Evolutionary conservation across 30 jellyfish, hydroid and myxozoan species (phyloP).

Genomic region (Aurelia coerulea): DNA sequence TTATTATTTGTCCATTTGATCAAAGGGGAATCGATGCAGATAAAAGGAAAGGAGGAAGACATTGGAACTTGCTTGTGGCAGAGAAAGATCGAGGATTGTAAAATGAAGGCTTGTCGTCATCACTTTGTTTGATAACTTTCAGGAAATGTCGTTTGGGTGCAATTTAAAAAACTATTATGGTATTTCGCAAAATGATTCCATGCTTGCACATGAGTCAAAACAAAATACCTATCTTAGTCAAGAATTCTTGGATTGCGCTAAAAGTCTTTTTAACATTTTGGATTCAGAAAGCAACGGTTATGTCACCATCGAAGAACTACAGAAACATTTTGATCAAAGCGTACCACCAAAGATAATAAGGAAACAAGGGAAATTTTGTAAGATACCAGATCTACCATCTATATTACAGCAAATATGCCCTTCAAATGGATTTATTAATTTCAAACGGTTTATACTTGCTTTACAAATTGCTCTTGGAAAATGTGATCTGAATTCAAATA

Average conservation of each 20-base stretch:
- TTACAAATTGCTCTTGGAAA: slow-evolving; percentile 62
- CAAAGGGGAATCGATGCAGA: too few relatives aligned
- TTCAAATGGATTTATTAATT: slow-evolving; percentile 51
- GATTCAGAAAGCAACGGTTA: slow-evolving; percentile 61
- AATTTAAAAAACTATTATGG: background rate
- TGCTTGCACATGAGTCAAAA: background rate
- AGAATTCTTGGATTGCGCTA: slow-evolving; percentile 32
- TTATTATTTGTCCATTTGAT: too few relatives aligned
- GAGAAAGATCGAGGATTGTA: too few relatives aligned
- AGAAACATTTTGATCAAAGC: slow-evolving; percentile 3
- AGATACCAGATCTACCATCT: background rate
- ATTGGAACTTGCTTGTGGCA: too few relatives aligned
- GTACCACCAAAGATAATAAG: background rate
- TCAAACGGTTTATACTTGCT: slow-evolving; percentile 59
- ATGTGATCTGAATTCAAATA: background rate
- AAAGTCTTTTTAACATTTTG: slow-evolving; percentile 52
- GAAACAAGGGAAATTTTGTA: background rate
- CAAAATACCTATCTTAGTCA: background rate
- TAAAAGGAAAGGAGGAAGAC: too few relatives aligned
- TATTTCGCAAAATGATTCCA: background rate
- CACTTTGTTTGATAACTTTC: too few relatives aligned
- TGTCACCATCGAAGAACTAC: slow-evolving; percentile 56
- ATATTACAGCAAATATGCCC: slow-evolving; percentile 56
- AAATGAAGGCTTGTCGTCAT: too few relatives aligned
- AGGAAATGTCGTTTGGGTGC: background rate